phyloP scores from a whole-genome alignment of 2,888 invertebrate species.

The Tachina lurida region DNA sequence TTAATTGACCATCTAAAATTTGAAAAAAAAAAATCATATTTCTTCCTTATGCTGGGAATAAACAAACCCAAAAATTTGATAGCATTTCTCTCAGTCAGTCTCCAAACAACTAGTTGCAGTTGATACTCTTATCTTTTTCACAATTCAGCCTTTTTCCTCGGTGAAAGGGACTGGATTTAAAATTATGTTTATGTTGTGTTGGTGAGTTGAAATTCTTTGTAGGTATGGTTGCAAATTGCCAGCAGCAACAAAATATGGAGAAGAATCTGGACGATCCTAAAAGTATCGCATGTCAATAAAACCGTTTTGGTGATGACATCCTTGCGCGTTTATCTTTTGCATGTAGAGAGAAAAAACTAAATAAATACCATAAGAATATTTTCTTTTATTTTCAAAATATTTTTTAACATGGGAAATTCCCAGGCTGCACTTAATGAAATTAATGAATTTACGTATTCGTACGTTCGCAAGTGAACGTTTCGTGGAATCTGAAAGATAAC shows the following conservation, averaged over 20 bases:
- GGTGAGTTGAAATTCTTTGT: slow-evolving; percentile 4
- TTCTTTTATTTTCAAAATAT: slow-evolving; percentile 33
- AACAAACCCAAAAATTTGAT: slow-evolving; percentile 20
- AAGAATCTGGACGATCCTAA: slow-evolving; percentile 31
- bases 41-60: slow-evolving; percentile 46
- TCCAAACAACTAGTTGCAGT: neutral
- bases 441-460: neutral
- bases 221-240: slow-evolving; percentile 46
- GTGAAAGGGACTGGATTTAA: neutral
- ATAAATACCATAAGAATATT: neutral
- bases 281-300: slow-evolving; percentile 65
- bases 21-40: slow-evolving; percentile 21
- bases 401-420: slow-evolving; percentile 28
- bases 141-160: neutral
- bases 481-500: slow-evolving; percentile 24
- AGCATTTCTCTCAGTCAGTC: neutral
- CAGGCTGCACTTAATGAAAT: slow-evolving; percentile 25
- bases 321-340: slow-evolving; percentile 33
- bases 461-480: slow-evolving; percentile 6
- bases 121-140: slow-evolving; percentile 47
- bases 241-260: slow-evolving; percentile 32
- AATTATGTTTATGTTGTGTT: neutral
- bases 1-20: slow-evolving; percentile 65
- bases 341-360: neutral
- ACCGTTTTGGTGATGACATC: slow-evolving; percentile 55